phyloP scores from a whole-genome alignment of 2,113 vertebrate species.

The Entelurus aequoreus region DNA sequence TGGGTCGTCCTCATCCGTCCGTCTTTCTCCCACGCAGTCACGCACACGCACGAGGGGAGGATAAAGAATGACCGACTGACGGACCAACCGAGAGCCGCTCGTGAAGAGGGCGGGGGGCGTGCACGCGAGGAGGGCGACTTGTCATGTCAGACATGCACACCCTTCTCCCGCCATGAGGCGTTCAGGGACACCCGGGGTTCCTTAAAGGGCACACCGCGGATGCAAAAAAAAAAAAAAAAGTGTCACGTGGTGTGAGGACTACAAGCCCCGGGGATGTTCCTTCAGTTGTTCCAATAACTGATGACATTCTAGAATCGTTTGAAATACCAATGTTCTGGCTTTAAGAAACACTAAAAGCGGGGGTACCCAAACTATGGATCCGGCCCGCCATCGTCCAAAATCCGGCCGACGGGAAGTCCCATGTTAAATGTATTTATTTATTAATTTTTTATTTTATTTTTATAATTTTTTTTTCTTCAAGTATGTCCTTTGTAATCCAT shows the following conservation, averaged over 20 bases:
- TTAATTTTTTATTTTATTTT: too few relatives aligned
- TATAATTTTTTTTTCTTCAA: too few relatives aligned
- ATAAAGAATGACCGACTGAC: conserved; percentile 52
- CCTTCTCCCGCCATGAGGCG: not conserved
- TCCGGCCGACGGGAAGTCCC: too few relatives aligned
- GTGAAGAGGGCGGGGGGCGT: conserved; percentile 42
- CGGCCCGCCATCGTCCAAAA: too few relatives aligned
- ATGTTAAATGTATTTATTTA: too few relatives aligned
- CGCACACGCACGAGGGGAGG: conserved; percentile 27
- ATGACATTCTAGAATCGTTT: too few relatives aligned
- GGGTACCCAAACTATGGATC: too few relatives aligned
- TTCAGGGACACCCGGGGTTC: conserved; percentile 21
- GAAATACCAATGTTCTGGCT: too few relatives aligned
- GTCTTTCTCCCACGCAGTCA: not conserved
- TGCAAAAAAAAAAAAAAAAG: not conserved
- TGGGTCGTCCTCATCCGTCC: conserved; percentile 27
- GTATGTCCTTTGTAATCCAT: too few relatives aligned
- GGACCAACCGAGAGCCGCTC: conserved; percentile 56
- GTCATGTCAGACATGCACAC: conserved; percentile 18
- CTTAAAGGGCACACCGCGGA: not conserved
- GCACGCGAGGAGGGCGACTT: conserved; percentile 20
- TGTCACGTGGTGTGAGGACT: not conserved
- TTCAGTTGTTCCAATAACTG: too few relatives aligned
- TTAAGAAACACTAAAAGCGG: too few relatives aligned
- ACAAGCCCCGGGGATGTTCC: too few relatives aligned